Evolutionary conservation across 2,797 vertebrate species (phyloP).

Genomic region (Siniperca undulata): DNA sequence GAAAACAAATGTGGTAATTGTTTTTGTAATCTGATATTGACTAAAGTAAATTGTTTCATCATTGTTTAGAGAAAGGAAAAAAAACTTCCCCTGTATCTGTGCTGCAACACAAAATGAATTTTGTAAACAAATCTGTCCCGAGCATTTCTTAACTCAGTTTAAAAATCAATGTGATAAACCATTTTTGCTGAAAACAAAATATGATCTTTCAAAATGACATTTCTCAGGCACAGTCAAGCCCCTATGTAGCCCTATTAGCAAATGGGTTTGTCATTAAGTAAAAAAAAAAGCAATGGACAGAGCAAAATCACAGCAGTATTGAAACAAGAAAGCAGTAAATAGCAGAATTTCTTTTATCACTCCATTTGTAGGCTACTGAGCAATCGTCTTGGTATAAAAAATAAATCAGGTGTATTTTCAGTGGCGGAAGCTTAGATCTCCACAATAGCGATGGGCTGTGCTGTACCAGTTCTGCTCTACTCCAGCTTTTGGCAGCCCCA

Average conservation of each 20-base stretch:
- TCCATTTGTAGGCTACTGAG: conserved; percentile 57
- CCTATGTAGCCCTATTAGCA: conserved; percentile 21
- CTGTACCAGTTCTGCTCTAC: conserved; percentile 45
- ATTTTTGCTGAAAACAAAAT: conserved; percentile 39
- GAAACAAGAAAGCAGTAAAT: conserved; percentile 36
- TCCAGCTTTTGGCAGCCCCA: conserved; percentile 59
- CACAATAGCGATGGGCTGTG: conserved; percentile 38
- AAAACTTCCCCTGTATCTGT: background rate
- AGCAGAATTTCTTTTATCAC: conserved; percentile 53
- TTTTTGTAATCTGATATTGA: conserved; percentile 71
- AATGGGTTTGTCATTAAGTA: conserved; percentile 33
- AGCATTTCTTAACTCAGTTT: conserved; percentile 27
- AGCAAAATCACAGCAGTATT: conserved; percentile 23
- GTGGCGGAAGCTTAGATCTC: conserved; percentile 51
- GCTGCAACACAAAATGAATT: conserved; percentile 24
- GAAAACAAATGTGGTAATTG: conserved; percentile 71
- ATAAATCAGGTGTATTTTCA: conserved; percentile 51
- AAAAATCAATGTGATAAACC: conserved; percentile 31
- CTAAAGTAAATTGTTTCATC: conserved; percentile 53
- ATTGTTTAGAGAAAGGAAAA: conserved; percentile 18
- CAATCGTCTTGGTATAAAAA: conserved; percentile 40
- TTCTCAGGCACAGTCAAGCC: conserved; percentile 40
- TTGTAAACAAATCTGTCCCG: conserved; percentile 17
- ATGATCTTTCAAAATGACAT: conserved; percentile 50
- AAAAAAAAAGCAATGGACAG: conserved; percentile 25